Evolutionary conservation across 2,113 vertebrate species (phyloP), one percentile per base, ranked within the genome.

Genomic region (Nansenia antarctica): DNA sequence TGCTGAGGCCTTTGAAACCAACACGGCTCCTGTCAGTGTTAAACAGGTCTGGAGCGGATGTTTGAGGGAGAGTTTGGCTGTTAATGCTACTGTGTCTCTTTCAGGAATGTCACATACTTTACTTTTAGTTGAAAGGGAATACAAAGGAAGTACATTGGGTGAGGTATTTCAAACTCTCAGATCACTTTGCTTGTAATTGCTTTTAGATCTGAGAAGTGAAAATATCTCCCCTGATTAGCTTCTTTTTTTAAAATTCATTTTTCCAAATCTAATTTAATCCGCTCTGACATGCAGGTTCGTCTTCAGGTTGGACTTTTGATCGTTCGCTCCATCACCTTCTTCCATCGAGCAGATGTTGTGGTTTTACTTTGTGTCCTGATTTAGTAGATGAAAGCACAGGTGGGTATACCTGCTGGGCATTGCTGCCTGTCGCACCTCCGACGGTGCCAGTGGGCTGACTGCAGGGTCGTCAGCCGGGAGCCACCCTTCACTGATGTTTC

Each of bases 51-150:
- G 54, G 35, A 47, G n/a, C 11, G 37, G 14, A 59, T 34, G 47
- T 54, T 24, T 66, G 49, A 53, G n/a, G 20, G 18, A 4, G 26
- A 29, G 39, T 64, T 39, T 64, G 39, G 39, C 37, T 64, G 61
- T 45, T 39, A 42, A 24, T 5, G 39, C 12, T 1, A 5, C 18
- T 0, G n/a, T n/a, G n/a, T n/a, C n/a, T n/a, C 18, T 42, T 42
- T 42, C 15, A 42, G 45, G 45, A 49, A 49, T 49, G 45, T 49
- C 45, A 49, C n/a, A n/a, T n/a, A n/a, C n/a, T n/a, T n/a, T n/a
- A n/a, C n/a, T n/a, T n/a, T n/a, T n/a, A n/a, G 3, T 58, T 58
- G 15, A 29, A 29, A 31, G 18, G 29, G 5, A 6, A 58, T 18
- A 6, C 4, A 14, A n/a, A 58, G 55, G 15, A 58, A 31, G 55